Conservation (phyloP, 2,113 vertebrate species). For the Cygnus buccinator region DNA sequence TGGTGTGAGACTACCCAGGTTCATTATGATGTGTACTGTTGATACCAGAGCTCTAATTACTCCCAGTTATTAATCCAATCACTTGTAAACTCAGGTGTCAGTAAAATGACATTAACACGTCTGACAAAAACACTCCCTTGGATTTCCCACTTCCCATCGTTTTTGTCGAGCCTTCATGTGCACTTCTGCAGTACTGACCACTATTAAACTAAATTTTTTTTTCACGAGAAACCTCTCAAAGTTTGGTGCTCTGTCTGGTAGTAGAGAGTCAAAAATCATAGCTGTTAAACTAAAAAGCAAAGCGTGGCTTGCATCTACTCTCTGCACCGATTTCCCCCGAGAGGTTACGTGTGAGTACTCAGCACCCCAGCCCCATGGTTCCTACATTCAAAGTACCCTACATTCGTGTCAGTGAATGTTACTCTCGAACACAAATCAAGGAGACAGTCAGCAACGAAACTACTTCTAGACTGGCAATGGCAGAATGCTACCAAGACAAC, state of each 20-base stretch:
- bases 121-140: neutral
- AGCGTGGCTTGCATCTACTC: conserved; percentile 45
- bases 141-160: neutral
- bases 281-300: conserved; percentile 32
- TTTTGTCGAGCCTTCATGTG: neutral
- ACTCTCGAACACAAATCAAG: conserved; percentile 60
- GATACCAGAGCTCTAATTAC: neutral
- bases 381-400: conserved; percentile 67
- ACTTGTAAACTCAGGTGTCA: neutral
- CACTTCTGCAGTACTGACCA: conserved; percentile 38
- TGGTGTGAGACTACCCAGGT: neutral
- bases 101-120: neutral
- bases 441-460: conserved; percentile 69
- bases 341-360: conserved; percentile 56
- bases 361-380: conserved; percentile 10
- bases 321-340: conserved; percentile 52
- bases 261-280: neutral
- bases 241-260: neutral
- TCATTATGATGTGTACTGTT: neutral
- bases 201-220: conserved; percentile 22
- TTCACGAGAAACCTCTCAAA: conserved; percentile 44
- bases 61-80: neutral
- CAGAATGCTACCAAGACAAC: conserved; percentile 75
- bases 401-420: conserved; percentile 57
- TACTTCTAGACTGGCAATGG: conserved; percentile 74